Evolutionary conservation across 2,888 invertebrate genomes (phyloP).

Genomic region (Phasia obesa): DNA sequence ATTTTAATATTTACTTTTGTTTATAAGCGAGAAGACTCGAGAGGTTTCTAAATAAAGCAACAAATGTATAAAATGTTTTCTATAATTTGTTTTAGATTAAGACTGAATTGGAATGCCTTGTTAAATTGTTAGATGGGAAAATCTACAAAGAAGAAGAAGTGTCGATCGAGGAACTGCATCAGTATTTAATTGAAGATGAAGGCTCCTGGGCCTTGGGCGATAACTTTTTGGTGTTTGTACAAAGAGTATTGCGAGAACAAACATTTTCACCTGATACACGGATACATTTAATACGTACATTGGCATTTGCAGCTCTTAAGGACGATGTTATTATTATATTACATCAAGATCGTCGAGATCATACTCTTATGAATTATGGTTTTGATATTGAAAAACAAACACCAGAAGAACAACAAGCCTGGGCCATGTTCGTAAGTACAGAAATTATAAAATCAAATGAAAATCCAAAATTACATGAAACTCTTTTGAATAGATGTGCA

Average conservation of each 20-base stretch:
- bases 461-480: background rate
- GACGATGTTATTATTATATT: slow-evolving; percentile 94
- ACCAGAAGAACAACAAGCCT: slow-evolving; percentile 89
- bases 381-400: slow-evolving; percentile 90
- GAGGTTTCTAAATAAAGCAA: background rate
- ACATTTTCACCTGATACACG: slow-evolving; percentile 85
- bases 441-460: background rate
- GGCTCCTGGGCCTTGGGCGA: slow-evolving; percentile 97
- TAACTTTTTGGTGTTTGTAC: slow-evolving; percentile 91
- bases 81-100: slow-evolving; percentile 84
- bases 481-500: slow-evolving; percentile 87
- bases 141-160: slow-evolving; percentile 88
- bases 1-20: no score
- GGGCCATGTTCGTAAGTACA: slow-evolving; percentile 89
- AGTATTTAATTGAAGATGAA: slow-evolving; percentile 93
- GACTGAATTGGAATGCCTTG: slow-evolving; percentile 89
- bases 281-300: slow-evolving; percentile 87
- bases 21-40: no score
- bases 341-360: slow-evolving; percentile 94
- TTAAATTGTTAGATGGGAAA: slow-evolving; percentile 87
- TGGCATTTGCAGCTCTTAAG: slow-evolving; percentile 90
- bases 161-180: slow-evolving; percentile 91
- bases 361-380: slow-evolving; percentile 94
- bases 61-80: background rate
- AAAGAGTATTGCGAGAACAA: slow-evolving; percentile 86